Base-by-base conservation (phyloP, 2,888 invertebrate species). In the Embidobia sp. region DNA sequence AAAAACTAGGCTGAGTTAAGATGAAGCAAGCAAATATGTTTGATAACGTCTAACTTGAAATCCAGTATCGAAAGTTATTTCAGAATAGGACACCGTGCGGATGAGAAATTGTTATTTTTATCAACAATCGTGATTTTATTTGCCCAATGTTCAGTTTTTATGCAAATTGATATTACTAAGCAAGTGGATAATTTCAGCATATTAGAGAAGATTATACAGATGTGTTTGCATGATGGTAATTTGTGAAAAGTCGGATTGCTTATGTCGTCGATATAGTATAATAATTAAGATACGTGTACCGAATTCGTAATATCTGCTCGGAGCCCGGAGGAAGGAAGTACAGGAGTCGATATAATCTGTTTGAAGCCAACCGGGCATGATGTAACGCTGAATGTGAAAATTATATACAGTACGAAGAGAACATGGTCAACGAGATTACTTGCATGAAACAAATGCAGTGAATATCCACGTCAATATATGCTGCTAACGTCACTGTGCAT, bases 371-470 rank as follows among this genome's bases (percentile, higher is more conserved):
- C 75, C 67, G 61, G 44, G 66, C 75, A 72, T 72, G 70, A 78
- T 57, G 61, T 75, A 59, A 61, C 63, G 46, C 63, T 78, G 78
- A 78, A 76, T 76, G 64, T 78, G 78, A 78, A 75, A 75, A 67
- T 76, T 78, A 78, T 76, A 67, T 67, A 72, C 74, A 70, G 67
- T 35, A 48, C 49, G 40, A 55, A 42, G 67, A 53, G 72, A 79
- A 76, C 75, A 73, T 76, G 70, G 78, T 79, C 72, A 76, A 76
- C 73, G 57, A 73, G 73, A 79, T 79, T 76, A 79, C 76, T 73
- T 66, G 69, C 40, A 76, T 51, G 79, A 77, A 79, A 76, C 79
- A 76, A 79, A 79, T 76, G 66, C 76, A 57, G 72, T 64, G 73
- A 73, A 72, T 70, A 66, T 64, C 55, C 51, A 64, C 75, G 73